Base-by-base conservation (phyloP, 2,888 invertebrate species). In the Rotaria sp. region DNA sequence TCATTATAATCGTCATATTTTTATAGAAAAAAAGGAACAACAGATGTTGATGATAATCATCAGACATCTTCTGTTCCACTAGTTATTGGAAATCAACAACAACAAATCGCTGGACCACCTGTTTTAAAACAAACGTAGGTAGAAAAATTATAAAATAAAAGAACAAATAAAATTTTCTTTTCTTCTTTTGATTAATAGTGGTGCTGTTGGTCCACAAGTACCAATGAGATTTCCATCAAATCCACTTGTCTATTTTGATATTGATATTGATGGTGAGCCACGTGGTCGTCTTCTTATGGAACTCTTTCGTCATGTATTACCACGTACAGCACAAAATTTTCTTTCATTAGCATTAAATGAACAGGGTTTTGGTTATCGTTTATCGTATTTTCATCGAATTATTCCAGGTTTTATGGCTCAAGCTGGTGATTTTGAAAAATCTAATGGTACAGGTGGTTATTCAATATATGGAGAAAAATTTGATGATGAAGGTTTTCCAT, bases 331-430 rank as follows among this genome's bases (percentile, higher is more conserved):
- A 24, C 85, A 87, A 85, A 87, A 87, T 84, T 87, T 87, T 45
- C 85, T 85, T 13, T 55, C 85, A 38, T 57, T 87, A 30, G 35
- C 84, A 45, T 85, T 85, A n/a, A 84, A 85, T 41, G 57, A 85
- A 85, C 80, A 85, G n/a, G 87, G 87, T 13, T 87, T 85, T 84
- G 87, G 87, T 18, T 87, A 85, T 74, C 80, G 84, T 35, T 84
- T 80, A 30, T 85, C 85, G 11, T 87, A 87, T 55, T 87, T 87
- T 85, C 87, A 87, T 80, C 85, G 87, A 35, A 85, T 87, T n/a
- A 87, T 87, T 35, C 87, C 87, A 74, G 87, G 87, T 45, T 87
- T 87, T 74, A 85, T 87, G 85, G 80, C 84, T 67, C 87, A 87
- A 85, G 87, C 84, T 67, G 87, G 87, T 35, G 87, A 87, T 84